Evolutionary conservation across 2,113 vertebrate species (phyloP), one percentile per base, ranked within the genome.

Genomic region (Amphiprion ocellaris): DNA sequence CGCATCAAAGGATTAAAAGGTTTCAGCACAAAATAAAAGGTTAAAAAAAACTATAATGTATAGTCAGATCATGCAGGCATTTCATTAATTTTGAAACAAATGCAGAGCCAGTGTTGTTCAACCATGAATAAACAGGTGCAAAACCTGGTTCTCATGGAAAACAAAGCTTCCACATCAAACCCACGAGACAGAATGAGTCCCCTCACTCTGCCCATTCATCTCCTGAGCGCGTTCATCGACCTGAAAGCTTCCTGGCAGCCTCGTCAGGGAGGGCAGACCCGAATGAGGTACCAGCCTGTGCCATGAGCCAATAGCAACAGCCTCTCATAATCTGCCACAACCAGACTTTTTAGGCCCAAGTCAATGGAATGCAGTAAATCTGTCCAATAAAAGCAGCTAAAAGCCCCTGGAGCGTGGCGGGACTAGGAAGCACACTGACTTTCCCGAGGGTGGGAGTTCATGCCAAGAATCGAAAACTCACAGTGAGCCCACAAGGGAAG

Each of bases 361-460:
- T 83, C 81, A 16, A 4, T 19, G 82, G 90, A 88, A 88, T 85
- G 60, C 76, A 65, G 71, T 61, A 83, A 84, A 83, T 78, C 67
- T 56, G 24, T 26, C 68, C 66, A 74, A 74, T 83, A 50, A 71
- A 66, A 71, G 50, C 19, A 19, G 23, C 70, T 63, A 30, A 89
- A 84, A 87, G 0, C 64, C n/a, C 7, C 60, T 12, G n/a, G 56
- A 63, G 62, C 4, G 44, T 24, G 56, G 23, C 12, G 6, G 60
- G 70, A 80, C 41, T 0, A 39, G 39, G 68, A 73, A 78, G 65
- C 44, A 53, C 24, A 2, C 56, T 5, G 74, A 62, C 41, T 72
- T 82, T 71, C 68, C 75, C 54, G 4, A 73, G 75, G 68, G 28
- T 3, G 37, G 4, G 50, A 64, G 33, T n/a, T 60, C 10, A 23